Evolutionary conservation across 1,140 invertebrate species (phyloP).

Genomic region (Campoletis sonorensis): DNA sequence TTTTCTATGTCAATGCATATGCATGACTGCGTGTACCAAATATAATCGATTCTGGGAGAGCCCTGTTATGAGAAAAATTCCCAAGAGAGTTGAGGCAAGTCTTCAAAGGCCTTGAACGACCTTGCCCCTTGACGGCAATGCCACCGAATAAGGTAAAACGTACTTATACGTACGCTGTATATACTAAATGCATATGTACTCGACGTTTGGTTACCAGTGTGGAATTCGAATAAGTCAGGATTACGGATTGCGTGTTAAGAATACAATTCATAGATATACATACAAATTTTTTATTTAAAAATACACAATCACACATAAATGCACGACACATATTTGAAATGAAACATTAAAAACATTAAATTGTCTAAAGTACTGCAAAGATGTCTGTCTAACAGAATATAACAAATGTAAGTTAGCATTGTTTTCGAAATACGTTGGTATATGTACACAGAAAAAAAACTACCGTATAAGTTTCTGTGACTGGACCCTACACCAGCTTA

Average conservation of each 20-base stretch:
- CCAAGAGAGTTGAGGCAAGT: conserved; percentile 33
- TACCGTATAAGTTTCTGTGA: neutral
- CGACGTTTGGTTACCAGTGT: neutral
- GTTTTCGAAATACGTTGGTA: neutral
- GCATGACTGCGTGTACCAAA: conserved; percentile 16
- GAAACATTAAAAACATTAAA: neutral
- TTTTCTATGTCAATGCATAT: conserved; percentile 21
- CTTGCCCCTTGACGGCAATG: conserved; percentile 37
- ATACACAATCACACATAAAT: neutral
- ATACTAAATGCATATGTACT: neutral
- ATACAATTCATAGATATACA: neutral
- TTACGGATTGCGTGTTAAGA: neutral
- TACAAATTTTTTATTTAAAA: neutral
- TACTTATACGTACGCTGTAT: neutral
- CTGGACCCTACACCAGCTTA: conserved; percentile 25
- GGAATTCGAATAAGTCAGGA: conserved; percentile 26
- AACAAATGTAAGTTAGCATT: neutral
- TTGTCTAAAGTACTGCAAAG: neutral
- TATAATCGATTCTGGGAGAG: conserved; percentile 38
- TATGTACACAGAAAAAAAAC: conserved; percentile 9
- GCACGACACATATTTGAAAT: neutral
- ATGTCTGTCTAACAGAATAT: neutral
- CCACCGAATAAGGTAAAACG: conserved; percentile 38
- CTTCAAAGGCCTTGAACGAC: conserved; percentile 34
- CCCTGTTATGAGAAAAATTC: neutral